Evolutionary conservation across 1,140 invertebrate genomes (phyloP).

Genomic region (Saccostrea glomerata): DNA sequence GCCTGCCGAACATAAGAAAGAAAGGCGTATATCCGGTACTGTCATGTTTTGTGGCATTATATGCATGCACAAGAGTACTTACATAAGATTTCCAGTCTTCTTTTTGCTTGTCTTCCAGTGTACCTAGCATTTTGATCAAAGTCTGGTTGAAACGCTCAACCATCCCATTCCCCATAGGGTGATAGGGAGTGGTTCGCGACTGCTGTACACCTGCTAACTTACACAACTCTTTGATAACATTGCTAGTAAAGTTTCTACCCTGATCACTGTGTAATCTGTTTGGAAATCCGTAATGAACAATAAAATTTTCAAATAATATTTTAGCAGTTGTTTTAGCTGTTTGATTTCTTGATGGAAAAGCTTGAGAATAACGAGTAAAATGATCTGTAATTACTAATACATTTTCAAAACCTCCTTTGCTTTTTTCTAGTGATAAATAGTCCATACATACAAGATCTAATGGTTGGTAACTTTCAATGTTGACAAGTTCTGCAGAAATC

Average conservation of each 20-base stretch:
- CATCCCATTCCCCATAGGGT: neutral
- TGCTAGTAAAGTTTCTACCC: constrained; percentile 25
- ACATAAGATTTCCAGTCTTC: constrained; percentile 51
- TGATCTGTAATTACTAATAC: constrained; percentile 24
- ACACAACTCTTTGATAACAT: too few relatives aligned
- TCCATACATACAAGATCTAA: neutral
- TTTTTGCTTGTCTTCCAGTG: constrained; percentile 50
- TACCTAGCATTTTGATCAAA: constrained; percentile 52
- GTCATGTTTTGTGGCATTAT: constrained; percentile 26
- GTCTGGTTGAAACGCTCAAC: constrained; percentile 51
- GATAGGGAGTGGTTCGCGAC: too few relatives aligned
- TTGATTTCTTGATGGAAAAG: neutral
- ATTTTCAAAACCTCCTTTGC: neutral
- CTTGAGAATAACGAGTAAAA: constrained; percentile 22
- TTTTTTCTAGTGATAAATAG: too few relatives aligned
- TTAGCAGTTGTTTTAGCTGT: constrained; percentile 29
- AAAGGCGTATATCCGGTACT: constrained; percentile 34
- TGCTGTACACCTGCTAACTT: too few relatives aligned
- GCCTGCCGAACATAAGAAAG: constrained; percentile 42
- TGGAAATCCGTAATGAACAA: constrained; percentile 33
- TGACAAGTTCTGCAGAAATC: neutral
- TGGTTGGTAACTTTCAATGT: constrained; percentile 2
- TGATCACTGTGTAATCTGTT: constrained; percentile 39
- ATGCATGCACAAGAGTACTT: constrained; percentile 18
- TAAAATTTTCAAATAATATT: constrained; percentile 15